phyloP scores from a whole-genome alignment of 2,888 invertebrate species.

The Eudemis profundana region DNA sequence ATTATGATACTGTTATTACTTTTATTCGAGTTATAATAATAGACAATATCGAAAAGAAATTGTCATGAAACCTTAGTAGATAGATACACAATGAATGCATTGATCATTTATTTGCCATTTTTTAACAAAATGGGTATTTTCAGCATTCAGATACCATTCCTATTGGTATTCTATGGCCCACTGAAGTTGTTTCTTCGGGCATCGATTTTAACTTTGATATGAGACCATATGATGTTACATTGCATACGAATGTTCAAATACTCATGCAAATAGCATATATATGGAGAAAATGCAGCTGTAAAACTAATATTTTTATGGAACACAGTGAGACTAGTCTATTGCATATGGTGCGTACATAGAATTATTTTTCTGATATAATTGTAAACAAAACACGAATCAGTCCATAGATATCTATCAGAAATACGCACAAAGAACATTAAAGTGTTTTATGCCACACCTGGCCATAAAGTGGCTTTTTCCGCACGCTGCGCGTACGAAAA shows the following conservation, averaged over 20 bases:
- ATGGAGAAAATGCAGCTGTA: not conserved
- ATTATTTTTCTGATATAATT: too few species aligned
- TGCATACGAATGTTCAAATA: conserved; percentile 16
- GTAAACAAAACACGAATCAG: too few species aligned
- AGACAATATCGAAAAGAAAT: conserved; percentile 25
- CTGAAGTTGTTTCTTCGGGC: conserved; percentile 5
- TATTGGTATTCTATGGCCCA: conserved; percentile 17
- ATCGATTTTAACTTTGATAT: conserved; percentile 11
- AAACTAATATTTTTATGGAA: not conserved
- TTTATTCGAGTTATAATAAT: conserved; percentile 29
- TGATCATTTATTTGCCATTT: conserved; percentile 21
- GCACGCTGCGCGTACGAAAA: too few species aligned
- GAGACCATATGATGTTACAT: conserved; percentile 3
- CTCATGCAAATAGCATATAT: too few species aligned
- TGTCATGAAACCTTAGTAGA: conserved; percentile 4
- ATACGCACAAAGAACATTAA: too few species aligned
- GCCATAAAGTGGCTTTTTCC: too few species aligned
- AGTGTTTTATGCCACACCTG: too few species aligned
- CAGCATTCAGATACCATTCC: not conserved
- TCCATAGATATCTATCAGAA: not conserved
- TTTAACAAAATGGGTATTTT: conserved; percentile 4
- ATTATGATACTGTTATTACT: conserved; percentile 32
- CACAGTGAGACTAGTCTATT: not conserved
- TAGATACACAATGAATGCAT: too few species aligned
- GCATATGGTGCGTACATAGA: too few species aligned